A percentile compares a stretch with the other conserved stretches of the same genome.
These are phyloP conservation scores for Nysson spinosus DNA, from an alignment of 2,888 invertebrate species.

Conservation along the genomic window DNA sequence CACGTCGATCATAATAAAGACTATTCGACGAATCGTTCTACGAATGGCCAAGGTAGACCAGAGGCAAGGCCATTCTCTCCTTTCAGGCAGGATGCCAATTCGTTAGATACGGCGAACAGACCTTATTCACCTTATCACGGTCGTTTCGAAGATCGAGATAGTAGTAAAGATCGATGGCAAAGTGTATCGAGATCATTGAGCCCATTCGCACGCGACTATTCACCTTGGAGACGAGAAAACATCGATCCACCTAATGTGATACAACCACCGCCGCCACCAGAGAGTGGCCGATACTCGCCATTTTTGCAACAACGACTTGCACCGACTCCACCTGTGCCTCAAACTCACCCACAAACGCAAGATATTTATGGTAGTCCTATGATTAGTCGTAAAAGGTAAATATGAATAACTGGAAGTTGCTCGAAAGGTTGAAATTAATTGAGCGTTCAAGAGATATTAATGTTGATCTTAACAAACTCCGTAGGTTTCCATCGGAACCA, in stretches of 20 bases:
- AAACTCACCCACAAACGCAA: constrained; percentile 68
- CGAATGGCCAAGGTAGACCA: constrained; percentile 55
- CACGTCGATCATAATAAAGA: constrained; percentile 56
- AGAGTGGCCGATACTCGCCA: constrained; percentile 69
- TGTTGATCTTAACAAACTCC: too few relatives aligned
- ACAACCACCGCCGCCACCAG: constrained; percentile 68
- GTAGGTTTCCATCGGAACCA: constrained; percentile 73
- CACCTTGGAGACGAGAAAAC: constrained; percentile 75
- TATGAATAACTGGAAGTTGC: not conserved
- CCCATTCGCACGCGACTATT: constrained; percentile 75
- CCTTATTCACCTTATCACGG: constrained; percentile 69
- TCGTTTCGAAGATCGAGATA: constrained; percentile 62
- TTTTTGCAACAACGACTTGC: constrained; percentile 70
- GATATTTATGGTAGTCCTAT: constrained; percentile 75
- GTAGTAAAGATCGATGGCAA: constrained; percentile 69
- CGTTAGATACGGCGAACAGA: constrained; percentile 56
- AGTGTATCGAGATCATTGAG: constrained; percentile 70
- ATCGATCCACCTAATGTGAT: constrained; percentile 75
- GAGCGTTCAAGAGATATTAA: too few relatives aligned
- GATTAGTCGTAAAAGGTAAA: constrained; percentile 74
- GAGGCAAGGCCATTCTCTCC: constrained; percentile 60
- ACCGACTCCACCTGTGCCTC: constrained; percentile 67
- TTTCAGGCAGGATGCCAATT: constrained; percentile 61
- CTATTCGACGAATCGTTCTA: constrained; percentile 51
- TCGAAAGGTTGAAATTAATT: too few relatives aligned